phyloP scores from a whole-genome alignment of 2,113 vertebrate genomes.

The Ptyas mucosa region DNA sequence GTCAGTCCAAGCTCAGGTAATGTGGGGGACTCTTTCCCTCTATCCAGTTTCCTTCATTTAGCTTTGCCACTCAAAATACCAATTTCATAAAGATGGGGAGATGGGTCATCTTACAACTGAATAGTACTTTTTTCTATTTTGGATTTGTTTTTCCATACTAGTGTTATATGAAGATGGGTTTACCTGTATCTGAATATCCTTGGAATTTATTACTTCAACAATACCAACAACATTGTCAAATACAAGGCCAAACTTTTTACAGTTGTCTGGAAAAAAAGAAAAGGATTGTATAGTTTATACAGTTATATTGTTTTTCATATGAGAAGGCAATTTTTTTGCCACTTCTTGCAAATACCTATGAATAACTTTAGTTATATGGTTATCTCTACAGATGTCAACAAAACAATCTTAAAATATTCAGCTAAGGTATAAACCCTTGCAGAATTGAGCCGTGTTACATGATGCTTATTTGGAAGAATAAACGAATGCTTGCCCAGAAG shows the following conservation, averaged over 20 bases:
- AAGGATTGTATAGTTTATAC: not conserved
- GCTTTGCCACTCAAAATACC: not conserved
- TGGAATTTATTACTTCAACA: conserved; percentile 96
- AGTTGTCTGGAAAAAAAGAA: conserved; percentile 79
- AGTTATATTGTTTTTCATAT: not conserved
- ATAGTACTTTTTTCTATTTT: conserved; percentile 10
- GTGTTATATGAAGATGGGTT: not conserved
- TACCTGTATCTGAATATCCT: conserved; percentile 90
- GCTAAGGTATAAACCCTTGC: not conserved
- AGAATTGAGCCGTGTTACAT: not conserved
- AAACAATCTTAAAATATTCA: not conserved
- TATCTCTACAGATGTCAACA: not conserved
- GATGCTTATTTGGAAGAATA: not conserved
- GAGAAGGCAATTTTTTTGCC: not conserved
- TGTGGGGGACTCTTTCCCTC: not conserved
- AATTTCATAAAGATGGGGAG: not conserved
- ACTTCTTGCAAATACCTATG: not conserved
- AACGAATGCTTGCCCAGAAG: not conserved
- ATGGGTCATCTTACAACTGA: not conserved
- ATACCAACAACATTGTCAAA: conserved; percentile 97
- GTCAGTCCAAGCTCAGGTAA: not conserved
- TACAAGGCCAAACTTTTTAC: conserved; percentile 93
- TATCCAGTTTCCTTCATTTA: not conserved
- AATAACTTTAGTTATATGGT: not conserved
- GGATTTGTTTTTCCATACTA: not conserved